A percentile compares a stretch with the other conserved stretches of the same genome.
phyloP scores from a whole-genome alignment of 1,140 invertebrate genomes.

The Bombus waltoni region DNA sequence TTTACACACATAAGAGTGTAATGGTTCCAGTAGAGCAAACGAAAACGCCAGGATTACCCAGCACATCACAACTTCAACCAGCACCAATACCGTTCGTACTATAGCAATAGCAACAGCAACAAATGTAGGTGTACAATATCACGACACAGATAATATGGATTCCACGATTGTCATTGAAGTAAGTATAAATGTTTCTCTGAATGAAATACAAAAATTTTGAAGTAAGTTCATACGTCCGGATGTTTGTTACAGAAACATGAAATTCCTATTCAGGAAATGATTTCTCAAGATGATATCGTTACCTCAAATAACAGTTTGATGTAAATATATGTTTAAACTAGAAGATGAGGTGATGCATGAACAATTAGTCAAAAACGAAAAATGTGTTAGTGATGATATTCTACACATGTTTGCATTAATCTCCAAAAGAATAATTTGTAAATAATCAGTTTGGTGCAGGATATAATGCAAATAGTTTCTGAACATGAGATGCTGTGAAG shows the following conservation, averaged over 20 bases:
- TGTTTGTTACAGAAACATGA: constrained; percentile 64
- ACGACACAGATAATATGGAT: constrained; percentile 74
- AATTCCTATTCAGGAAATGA: constrained; percentile 72
- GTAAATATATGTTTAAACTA: constrained; percentile 51
- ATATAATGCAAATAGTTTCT: constrained; percentile 23
- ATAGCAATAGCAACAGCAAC: constrained; percentile 72
- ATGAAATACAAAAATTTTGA: neutral
- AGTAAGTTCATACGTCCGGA: constrained; percentile 9
- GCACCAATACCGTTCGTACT: constrained; percentile 71
- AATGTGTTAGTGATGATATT: constrained; percentile 46
- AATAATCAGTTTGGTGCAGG: constrained; percentile 40
- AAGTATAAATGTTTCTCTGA: constrained; percentile 41
- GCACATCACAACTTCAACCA: constrained; percentile 70
- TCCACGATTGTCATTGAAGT: constrained; percentile 78
- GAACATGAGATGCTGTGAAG: neutral
- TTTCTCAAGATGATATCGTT: constrained; percentile 71
- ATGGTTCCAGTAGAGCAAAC: constrained; percentile 66
- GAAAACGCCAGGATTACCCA: constrained; percentile 68
- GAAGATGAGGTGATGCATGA: neutral
- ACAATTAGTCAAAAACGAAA: constrained; percentile 1
- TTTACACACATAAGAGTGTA: constrained; percentile 66
- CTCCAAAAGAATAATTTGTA: constrained; percentile 37
- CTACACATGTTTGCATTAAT: constrained; percentile 24
- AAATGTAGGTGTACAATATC: constrained; percentile 72
- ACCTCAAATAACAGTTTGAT: constrained; percentile 63